These are phyloP conservation scores for Prenolepis imparis DNA, from an alignment of 2,888 invertebrate genomes.

Conservation along the genomic window DNA sequence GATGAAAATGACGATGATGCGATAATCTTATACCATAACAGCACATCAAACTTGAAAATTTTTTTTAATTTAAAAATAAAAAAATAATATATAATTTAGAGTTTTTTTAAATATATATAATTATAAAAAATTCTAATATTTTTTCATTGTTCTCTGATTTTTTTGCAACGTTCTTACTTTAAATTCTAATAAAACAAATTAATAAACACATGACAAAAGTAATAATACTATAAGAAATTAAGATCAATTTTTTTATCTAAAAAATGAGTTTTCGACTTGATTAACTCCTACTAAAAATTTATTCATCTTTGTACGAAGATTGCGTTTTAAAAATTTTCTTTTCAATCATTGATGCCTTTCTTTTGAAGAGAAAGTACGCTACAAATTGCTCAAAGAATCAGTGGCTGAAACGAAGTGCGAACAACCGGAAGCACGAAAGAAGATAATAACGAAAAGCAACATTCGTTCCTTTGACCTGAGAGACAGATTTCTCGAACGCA, in stretches of 20 bases:
- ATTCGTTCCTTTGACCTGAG: slow-evolving; percentile 14
- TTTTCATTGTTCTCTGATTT: not conserved
- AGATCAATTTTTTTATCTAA: not conserved
- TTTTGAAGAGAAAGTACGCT: not conserved
- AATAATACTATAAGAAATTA: not conserved
- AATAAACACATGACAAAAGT: not conserved
- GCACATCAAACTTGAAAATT: not conserved
- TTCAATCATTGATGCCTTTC: not conserved
- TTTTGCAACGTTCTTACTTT: not conserved
- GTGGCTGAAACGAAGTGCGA: slow-evolving; percentile 14
- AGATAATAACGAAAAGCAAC: slow-evolving; percentile 2
- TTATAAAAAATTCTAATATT: not conserved
- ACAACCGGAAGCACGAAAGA: slow-evolving; percentile 25
- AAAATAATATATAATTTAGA: not conserved
- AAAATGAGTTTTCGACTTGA: not conserved
- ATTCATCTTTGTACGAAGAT: not conserved
- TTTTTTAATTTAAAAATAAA: not conserved
- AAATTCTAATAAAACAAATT: not conserved
- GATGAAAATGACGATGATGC: not conserved
- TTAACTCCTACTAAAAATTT: not conserved
- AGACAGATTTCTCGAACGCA: slow-evolving; percentile 24
- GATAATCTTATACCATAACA: not conserved
- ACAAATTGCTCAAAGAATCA: slow-evolving; percentile 27
- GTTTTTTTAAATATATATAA: not conserved
- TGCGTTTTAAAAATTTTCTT: not conserved